Evolutionary conservation across 2,797 vertebrate genomes (phyloP).

Genomic region (Sphaeramia orbicularis): DNA sequence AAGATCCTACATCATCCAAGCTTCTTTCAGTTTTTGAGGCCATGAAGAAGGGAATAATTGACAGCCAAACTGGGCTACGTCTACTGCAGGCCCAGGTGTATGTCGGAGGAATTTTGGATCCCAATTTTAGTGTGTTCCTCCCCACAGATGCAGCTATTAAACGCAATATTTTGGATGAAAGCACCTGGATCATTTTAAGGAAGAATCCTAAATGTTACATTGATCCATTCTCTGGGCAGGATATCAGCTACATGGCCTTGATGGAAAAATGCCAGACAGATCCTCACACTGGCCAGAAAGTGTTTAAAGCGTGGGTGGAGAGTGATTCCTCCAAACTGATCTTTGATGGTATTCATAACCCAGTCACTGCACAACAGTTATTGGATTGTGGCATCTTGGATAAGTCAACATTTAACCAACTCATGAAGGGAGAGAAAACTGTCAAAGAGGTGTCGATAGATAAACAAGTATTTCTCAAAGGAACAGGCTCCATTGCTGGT

Average conservation of each 20-base stretch:
- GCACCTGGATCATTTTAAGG: constrained; percentile 86
- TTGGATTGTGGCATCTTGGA: neutral
- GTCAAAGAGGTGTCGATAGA: constrained; percentile 79
- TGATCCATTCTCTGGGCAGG: constrained; percentile 89
- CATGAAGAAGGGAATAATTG: constrained; percentile 93
- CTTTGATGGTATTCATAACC: constrained; percentile 70
- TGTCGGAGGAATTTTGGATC: constrained; percentile 86
- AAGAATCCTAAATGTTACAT: constrained; percentile 89
- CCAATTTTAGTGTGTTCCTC: constrained; percentile 76
- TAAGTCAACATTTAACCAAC: neutral
- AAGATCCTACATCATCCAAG: constrained; percentile 33
- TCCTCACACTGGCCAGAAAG: constrained; percentile 88
- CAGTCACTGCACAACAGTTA: constrained; percentile 47
- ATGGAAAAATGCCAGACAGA: constrained; percentile 92
- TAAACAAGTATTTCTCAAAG: constrained; percentile 81
- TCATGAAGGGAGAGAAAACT: constrained; percentile 68
- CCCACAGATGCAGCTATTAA: constrained; percentile 87
- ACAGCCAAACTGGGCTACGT: constrained; percentile 92
- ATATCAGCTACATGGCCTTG: constrained; percentile 88
- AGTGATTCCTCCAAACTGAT: constrained; percentile 43
- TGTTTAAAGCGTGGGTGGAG: constrained; percentile 90
- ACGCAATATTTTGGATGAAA: constrained; percentile 89
- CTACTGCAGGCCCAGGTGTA: constrained; percentile 92
- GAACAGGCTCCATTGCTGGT: constrained; percentile 86
- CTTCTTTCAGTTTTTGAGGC: constrained; percentile 94